Evolutionary conservation across 1,140 invertebrate genomes (phyloP).

Genomic region (Cephus cinctus): DNA sequence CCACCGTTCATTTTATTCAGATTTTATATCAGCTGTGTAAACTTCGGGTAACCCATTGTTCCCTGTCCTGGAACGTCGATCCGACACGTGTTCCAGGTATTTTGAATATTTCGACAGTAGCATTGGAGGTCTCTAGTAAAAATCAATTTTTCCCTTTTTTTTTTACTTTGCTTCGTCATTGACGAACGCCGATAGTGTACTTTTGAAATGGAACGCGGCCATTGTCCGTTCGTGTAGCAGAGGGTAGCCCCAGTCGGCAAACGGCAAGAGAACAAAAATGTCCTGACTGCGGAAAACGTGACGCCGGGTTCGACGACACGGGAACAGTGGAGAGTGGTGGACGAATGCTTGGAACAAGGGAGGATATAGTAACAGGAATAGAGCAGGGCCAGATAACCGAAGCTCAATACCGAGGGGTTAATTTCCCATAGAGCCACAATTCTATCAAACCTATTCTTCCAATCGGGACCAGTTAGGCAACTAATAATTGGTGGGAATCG

Average conservation of each 20-base stretch:
- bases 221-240: background rate
- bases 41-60: too few species aligned
- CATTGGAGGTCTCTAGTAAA: too few species aligned
- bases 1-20: slow-evolving; percentile 23
- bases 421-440: slow-evolving; percentile 41
- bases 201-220: too few species aligned
- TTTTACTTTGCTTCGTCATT: background rate
- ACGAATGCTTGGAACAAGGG: too few species aligned
- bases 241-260: background rate
- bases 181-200: background rate
- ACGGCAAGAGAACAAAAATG: slow-evolving; percentile 19
- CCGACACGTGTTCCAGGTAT: too few species aligned
- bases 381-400: too few species aligned
- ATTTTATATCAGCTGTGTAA: too few species aligned
- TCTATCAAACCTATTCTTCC: slow-evolving; percentile 44
- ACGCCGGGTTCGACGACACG: slow-evolving; percentile 16
- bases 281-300: slow-evolving; percentile 26
- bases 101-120: too few species aligned
- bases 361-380: too few species aligned
- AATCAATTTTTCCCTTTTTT: too few species aligned
- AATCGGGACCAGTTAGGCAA: slow-evolving; percentile 40
- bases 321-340: background rate
- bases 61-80: too few species aligned
- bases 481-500: slow-evolving; percentile 45
- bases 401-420: too few species aligned